Percentiles rank a stretch among this genome's conserved stretches.
These are phyloP conservation scores for Folsomia candida DNA, from an alignment of 2,888 invertebrate genomes.

Conservation along the genomic window DNA sequence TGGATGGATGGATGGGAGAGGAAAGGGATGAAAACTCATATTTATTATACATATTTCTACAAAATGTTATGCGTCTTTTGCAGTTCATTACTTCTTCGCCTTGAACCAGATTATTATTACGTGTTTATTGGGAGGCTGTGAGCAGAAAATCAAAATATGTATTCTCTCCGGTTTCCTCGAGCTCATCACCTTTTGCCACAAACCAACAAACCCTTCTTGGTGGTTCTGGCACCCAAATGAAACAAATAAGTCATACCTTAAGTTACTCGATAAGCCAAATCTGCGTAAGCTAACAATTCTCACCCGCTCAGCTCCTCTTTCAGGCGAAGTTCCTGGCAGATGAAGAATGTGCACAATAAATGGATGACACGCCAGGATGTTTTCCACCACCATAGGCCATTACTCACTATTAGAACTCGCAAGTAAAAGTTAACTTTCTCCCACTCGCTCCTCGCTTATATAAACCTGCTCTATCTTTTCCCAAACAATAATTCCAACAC, in stretches of 20 bases:
- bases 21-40: no score
- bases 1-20: no score
- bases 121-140: no score
- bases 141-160: no score
- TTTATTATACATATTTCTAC: no score
- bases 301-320: neutral
- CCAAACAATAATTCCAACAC: neutral
- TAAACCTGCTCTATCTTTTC: no score
- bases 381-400: conserved; percentile 12
- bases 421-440: neutral
- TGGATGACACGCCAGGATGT: conserved; percentile 7
- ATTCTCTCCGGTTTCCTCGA: neutral
- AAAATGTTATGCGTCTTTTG: no score
- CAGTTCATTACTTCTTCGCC: no score
- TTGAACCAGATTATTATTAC: no score
- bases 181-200: neutral
- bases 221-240: neutral
- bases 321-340: neutral
- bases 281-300: neutral
- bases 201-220: neutral
- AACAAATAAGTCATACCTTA: neutral
- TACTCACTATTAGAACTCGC: conserved; percentile 13
- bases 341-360: conserved; percentile 1
- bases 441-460: no score
- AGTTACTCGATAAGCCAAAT: neutral